phyloP scores from a whole-genome alignment of 1,140 invertebrate species.

The Phymorhynchus buccinoides region DNA sequence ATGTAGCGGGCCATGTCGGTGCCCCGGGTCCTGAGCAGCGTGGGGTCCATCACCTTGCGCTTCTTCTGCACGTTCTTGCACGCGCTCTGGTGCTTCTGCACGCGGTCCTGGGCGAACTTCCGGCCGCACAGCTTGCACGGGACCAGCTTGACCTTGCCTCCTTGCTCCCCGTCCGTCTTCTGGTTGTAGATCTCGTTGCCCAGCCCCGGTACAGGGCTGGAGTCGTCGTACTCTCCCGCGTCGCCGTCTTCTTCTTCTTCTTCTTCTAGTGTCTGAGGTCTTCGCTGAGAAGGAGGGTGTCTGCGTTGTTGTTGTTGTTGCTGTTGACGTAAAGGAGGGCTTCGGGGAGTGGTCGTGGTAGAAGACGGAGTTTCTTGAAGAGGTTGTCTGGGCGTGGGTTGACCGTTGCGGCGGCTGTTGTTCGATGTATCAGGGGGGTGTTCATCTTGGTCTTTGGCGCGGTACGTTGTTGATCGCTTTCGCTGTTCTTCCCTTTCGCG shows the following conservation, averaged over 20 bases:
- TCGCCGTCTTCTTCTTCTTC: slow-evolving; percentile 34
- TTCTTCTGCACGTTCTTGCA: slow-evolving; percentile 73
- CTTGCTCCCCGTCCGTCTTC: slow-evolving; percentile 45
- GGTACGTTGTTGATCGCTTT: slow-evolving; percentile 19
- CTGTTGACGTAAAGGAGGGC: slow-evolving; percentile 2
- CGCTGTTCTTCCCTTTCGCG: slow-evolving; percentile 32
- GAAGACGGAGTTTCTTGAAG: too few relatives aligned
- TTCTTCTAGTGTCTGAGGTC: slow-evolving; percentile 37
- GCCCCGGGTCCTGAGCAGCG: slow-evolving; percentile 86
- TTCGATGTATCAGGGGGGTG: slow-evolving; percentile 8
- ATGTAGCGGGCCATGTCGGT: slow-evolving; percentile 88
- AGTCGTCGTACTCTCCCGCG: slow-evolving; percentile 24
- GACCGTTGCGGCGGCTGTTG: too few relatives aligned
- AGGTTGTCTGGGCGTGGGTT: background rate
- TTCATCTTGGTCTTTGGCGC: slow-evolving; percentile 32
- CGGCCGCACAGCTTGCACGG: slow-evolving; percentile 73
- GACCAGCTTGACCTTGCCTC: slow-evolving; percentile 42
- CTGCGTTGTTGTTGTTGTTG: slow-evolving; percentile 46
- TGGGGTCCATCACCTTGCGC: slow-evolving; percentile 88
- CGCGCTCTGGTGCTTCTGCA: slow-evolving; percentile 83
- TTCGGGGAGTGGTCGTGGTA: background rate
- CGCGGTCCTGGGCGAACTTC: slow-evolving; percentile 84
- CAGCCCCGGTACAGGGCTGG: slow-evolving; percentile 31
- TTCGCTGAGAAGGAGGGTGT: slow-evolving; percentile 8
- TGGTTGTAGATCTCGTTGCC: slow-evolving; percentile 50